Conservation (phyloP, 2,797 vertebrate genomes). For the Yasuhikotakia modesta region DNA sequence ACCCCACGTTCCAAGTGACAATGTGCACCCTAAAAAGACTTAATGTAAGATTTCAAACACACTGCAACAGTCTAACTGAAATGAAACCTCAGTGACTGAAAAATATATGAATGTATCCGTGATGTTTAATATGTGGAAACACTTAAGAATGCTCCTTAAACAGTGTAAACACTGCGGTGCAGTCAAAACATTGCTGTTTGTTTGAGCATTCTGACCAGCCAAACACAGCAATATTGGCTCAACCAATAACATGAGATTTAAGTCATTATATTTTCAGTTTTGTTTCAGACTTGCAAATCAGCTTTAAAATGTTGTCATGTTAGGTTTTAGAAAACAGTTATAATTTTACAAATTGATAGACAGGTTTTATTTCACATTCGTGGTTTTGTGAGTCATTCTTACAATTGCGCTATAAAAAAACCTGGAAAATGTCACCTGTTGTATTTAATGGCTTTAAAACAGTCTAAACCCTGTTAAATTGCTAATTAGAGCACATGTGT, state of each 20-base stretch:
- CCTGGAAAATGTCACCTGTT: constrained; percentile 7
- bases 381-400: constrained; percentile 6
- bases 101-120: no score
- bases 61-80: no score
- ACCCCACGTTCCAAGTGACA: constrained; percentile 97
- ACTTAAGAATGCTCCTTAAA: neutral
- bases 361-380: neutral
- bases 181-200: no score
- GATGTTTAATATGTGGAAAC: no score
- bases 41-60: no score
- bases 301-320: neutral
- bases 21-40: constrained; percentile 82
- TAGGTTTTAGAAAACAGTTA: neutral
- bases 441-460: constrained; percentile 14
- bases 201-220: neutral
- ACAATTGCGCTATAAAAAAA: constrained; percentile 7
- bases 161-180: no score
- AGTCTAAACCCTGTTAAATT: neutral
- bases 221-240: neutral
- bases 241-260: no score
- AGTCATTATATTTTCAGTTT: neutral
- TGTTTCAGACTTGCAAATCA: neutral
- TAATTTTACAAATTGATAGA: neutral
- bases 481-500: constrained; percentile 15
- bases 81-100: no score